phyloP scores from a whole-genome alignment of 2,888 invertebrate genomes.

The Dryocosmus kuriphilus region DNA sequence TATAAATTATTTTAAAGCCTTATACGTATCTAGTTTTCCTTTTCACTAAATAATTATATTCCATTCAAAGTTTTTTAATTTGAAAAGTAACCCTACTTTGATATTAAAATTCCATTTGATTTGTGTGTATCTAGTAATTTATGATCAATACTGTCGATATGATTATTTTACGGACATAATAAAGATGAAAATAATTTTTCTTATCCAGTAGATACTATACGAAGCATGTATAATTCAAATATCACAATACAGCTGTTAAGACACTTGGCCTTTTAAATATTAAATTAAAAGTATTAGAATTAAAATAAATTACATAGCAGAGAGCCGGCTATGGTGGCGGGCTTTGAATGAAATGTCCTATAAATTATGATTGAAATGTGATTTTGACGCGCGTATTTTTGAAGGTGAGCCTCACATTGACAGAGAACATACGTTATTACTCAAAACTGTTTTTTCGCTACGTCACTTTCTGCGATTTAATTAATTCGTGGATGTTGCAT shows the following conservation, averaged over 20 bases:
- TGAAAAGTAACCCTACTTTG: neutral
- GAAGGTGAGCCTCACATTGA: no score
- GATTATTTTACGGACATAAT: neutral
- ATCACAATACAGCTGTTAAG: neutral
- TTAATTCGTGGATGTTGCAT: no score
- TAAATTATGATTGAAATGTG: no score
- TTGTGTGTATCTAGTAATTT: neutral
- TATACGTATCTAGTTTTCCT: neutral
- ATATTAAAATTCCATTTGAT: neutral
- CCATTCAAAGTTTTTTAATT: no score
- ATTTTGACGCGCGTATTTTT: no score
- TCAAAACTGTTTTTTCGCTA: no score
- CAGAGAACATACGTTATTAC: no score
- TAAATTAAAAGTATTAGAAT: neutral
- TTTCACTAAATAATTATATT: neutral
- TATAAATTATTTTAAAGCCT: no score
- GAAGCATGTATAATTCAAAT: neutral
- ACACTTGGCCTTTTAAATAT: neutral
- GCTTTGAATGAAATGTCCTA: no score
- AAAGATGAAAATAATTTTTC: neutral
- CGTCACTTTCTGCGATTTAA: no score
- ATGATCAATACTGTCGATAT: no score
- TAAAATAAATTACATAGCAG: neutral
- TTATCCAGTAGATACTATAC: neutral
- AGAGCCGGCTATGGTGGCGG: no score